These are phyloP conservation scores for Danaus plexippus DNA, from an alignment of 1,140 invertebrate genomes.

Conservation along the genomic window DNA sequence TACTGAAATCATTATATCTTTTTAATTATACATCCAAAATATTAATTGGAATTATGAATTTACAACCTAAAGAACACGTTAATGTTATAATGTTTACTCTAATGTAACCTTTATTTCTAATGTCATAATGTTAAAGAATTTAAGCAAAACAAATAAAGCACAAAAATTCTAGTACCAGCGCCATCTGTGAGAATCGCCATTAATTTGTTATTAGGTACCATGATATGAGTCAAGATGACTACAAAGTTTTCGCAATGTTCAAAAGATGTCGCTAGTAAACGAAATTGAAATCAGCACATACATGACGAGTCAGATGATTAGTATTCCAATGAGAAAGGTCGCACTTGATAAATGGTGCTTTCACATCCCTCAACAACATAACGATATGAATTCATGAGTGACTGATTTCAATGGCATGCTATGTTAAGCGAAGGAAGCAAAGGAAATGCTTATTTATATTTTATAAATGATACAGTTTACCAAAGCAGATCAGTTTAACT, in stretches of 20 bases:
- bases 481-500: not conserved
- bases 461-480: not conserved
- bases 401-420: conserved; percentile 57
- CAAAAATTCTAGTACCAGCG: conserved; percentile 24
- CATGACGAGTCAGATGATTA: conserved; percentile 18
- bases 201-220: no score
- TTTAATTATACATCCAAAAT: no score
- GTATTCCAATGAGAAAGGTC: conserved; percentile 51
- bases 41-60: no score
- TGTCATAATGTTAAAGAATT: no score
- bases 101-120: no score
- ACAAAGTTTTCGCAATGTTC: conserved; percentile 14
- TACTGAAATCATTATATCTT: conserved; percentile 75
- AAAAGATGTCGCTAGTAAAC: conserved; percentile 61
- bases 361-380: conserved; percentile 4
- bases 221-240: not conserved
- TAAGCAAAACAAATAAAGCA: no score
- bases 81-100: no score
- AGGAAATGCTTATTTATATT: conserved; percentile 9
- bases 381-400: conserved; percentile 48
- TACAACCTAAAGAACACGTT: no score
- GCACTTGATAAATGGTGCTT: conserved; percentile 3
- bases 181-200: conserved; percentile 40
- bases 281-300: conserved; percentile 53
- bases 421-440: conserved; percentile 17